These are phyloP conservation scores for Augiades crinisus DNA, from an alignment of 2,888 invertebrate genomes.

Conservation along the genomic window DNA sequence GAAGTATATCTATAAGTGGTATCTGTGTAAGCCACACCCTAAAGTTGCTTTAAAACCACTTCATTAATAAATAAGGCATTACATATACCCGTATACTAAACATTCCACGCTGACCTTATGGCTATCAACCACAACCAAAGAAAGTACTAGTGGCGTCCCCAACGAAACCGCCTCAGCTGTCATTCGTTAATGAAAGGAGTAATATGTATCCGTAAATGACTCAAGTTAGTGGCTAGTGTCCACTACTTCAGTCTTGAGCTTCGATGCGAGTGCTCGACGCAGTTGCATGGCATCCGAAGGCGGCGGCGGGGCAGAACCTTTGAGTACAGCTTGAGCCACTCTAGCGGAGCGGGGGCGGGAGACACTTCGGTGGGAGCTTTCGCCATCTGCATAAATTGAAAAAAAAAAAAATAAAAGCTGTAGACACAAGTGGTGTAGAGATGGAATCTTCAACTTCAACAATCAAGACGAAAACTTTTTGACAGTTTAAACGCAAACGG, in stretches of 20 bases:
- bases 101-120: too few relatives aligned
- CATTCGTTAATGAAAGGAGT: neutral
- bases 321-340: slow-evolving; percentile 85
- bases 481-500: too few relatives aligned
- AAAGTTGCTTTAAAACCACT: too few relatives aligned
- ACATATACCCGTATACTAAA: too few relatives aligned
- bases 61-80: too few relatives aligned
- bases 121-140: too few relatives aligned
- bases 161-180: neutral
- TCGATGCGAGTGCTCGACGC: slow-evolving; percentile 90
- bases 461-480: too few relatives aligned
- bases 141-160: neutral
- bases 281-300: slow-evolving; percentile 86
- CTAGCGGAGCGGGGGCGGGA: slow-evolving; percentile 87
- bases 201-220: neutral
- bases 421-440: too few relatives aligned
- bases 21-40: neutral
- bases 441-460: too few relatives aligned
- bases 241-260: slow-evolving; percentile 93
- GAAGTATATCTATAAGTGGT: slow-evolving; percentile 78
- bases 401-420: too few relatives aligned
- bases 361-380: slow-evolving; percentile 62
- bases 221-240: slow-evolving; percentile 59
- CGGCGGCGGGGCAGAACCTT: slow-evolving; percentile 70
- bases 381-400: slow-evolving; percentile 39